phyloP scores from a whole-genome alignment of 2,113 vertebrate species.

The Nicator chloris region DNA sequence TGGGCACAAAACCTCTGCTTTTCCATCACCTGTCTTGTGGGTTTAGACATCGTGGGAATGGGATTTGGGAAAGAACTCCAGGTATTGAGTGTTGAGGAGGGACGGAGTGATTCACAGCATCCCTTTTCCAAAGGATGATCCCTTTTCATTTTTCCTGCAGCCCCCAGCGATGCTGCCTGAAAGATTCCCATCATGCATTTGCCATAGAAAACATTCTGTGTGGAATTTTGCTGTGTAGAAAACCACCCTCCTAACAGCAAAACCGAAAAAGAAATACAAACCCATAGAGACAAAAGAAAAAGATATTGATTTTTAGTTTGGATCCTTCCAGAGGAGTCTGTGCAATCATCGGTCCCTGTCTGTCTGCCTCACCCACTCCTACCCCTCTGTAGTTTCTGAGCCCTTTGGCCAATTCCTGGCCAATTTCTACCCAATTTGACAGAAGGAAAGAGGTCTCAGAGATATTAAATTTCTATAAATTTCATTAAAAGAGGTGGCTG shows the following conservation, averaged over 20 bases:
- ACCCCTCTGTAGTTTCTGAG: background rate
- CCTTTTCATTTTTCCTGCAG: too few species aligned
- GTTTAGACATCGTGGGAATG: fast-evolving
- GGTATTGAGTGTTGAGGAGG: fast-evolving
- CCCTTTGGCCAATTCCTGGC: constrained; percentile 57
- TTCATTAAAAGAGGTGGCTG: constrained; percentile 57
- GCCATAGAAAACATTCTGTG: background rate
- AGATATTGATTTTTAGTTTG: constrained; percentile 50
- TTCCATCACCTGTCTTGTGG: fast-evolving
- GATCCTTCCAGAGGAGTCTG: constrained; percentile 17
- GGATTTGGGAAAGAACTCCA: background rate
- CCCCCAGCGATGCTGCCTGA: fast-evolving
- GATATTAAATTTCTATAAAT: constrained; percentile 65
- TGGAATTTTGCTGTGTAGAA: background rate
- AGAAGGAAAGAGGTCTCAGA: constrained; percentile 41
- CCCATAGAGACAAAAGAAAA: background rate
- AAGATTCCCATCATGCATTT: fast-evolving
- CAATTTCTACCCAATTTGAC: constrained; percentile 44
- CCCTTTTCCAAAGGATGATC: background rate
- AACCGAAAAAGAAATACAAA: background rate
- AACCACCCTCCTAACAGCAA: background rate
- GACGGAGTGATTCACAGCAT: fast-evolving
- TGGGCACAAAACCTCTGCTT: background rate
- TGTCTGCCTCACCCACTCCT: background rate
- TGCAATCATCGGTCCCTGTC: background rate